phyloP scores from a whole-genome alignment of 1,140 invertebrate genomes.

The Wiebesia pumilae region DNA sequence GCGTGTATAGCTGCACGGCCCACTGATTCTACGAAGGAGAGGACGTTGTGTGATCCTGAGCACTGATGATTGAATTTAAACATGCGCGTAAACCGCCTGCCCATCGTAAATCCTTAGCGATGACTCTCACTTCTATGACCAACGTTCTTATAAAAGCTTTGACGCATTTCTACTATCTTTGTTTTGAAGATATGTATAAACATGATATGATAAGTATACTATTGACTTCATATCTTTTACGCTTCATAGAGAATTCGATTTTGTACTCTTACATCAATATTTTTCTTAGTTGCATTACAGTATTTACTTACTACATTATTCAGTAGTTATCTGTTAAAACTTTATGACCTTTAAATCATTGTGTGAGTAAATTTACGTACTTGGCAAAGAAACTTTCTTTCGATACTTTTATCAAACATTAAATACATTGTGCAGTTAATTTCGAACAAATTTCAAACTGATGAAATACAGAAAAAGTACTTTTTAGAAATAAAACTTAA shows the following conservation, averaged over 20 bases:
- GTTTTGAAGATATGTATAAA: neutral
- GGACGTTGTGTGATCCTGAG: conserved; percentile 25
- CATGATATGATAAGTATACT: too few relatives aligned
- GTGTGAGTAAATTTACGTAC: neutral
- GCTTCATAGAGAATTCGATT: too few relatives aligned
- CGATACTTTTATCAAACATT: too few relatives aligned
- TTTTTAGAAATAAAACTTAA: too few relatives aligned
- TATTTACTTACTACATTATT: neutral
- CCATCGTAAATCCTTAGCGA: conserved; percentile 27
- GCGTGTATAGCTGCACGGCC: neutral
- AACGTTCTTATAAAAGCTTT: conserved; percentile 21
- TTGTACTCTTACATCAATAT: too few relatives aligned
- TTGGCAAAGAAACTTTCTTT: too few relatives aligned
- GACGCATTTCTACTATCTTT: neutral
- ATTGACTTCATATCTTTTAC: too few relatives aligned
- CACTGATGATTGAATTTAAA: conserved; percentile 47
- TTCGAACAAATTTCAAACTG: too few relatives aligned
- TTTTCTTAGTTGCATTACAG: neutral
- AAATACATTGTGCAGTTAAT: too few relatives aligned
- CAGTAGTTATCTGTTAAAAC: neutral
- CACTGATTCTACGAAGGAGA: conserved; percentile 29
- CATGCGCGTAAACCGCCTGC: conserved; percentile 20
- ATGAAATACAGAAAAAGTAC: too few relatives aligned
- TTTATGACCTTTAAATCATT: neutral
- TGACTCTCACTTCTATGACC: conserved; percentile 18